Conservation (phyloP, 2,888 invertebrate species). For the Temnothorax unifasciatus region DNA sequence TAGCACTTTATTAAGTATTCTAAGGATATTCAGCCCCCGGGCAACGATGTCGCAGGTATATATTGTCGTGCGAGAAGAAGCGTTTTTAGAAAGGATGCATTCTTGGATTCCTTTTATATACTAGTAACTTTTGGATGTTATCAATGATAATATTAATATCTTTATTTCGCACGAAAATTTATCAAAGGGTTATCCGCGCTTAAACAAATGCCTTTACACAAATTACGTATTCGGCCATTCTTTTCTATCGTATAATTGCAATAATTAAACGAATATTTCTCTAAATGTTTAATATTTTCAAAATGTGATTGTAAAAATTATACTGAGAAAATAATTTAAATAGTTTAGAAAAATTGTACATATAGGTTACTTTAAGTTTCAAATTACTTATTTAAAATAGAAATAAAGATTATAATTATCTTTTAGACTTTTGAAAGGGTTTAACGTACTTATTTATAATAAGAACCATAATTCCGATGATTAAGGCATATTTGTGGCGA, state of each 20-base stretch:
- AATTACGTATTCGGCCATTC: not conserved
- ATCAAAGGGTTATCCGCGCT: not conserved
- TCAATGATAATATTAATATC: constrained; percentile 17
- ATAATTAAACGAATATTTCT: not conserved
- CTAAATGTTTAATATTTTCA: not conserved
- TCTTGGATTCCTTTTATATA: not conserved
- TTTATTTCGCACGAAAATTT: not conserved
- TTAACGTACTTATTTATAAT: not conserved
- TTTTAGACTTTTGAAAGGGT: not conserved
- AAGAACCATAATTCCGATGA: not conserved
- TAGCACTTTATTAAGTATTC: not conserved
- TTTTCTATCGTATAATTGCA: not conserved
- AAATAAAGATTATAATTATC: not conserved
- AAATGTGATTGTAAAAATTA: not conserved
- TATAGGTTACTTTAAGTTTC: not conserved
- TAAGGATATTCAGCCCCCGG: constrained; percentile 1
- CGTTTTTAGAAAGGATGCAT: not conserved
- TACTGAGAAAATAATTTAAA: not conserved
- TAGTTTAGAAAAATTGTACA: not conserved
- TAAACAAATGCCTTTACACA: not conserved
- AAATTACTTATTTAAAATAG: not conserved
- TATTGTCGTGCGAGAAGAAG: constrained; percentile 13
- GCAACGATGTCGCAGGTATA: constrained; percentile 11
- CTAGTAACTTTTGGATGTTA: constrained; percentile 8
- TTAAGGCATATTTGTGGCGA: not conserved